Conservation (phyloP, 2,113 vertebrate species). For the Cyanoramphus novaezelandiae region DNA sequence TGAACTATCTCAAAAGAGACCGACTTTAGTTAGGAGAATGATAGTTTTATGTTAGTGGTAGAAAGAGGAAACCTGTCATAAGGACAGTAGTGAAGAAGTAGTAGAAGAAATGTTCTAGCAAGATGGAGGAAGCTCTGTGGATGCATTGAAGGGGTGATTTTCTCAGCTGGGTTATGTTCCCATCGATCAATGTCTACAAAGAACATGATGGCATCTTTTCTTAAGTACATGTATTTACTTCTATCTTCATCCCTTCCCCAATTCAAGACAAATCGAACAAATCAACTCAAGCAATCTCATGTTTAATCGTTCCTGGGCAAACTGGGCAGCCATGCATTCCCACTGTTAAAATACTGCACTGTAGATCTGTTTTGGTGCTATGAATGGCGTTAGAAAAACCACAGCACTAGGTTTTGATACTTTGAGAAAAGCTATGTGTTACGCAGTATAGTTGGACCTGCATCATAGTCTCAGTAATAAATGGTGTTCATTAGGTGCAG, state of each 20-base stretch:
- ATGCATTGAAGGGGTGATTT: background rate
- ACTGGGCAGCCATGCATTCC: background rate
- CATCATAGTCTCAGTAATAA: background rate
- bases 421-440: background rate
- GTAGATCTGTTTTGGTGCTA: background rate
- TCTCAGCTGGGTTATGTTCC: background rate
- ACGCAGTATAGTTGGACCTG: background rate
- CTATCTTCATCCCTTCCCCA: background rate
- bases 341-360: background rate
- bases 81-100: background rate
- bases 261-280: background rate
- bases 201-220: background rate
- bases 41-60: background rate
- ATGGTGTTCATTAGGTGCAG: conserved; percentile 4
- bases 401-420: background rate
- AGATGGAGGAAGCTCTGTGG: background rate
- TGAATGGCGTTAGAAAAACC: background rate
- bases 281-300: background rate
- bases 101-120: background rate
- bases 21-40: background rate
- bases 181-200: background rate
- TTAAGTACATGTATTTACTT: background rate
- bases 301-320: background rate
- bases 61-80: background rate
- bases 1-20: background rate